Base-by-base conservation (phyloP, 2,888 invertebrate genomes). In the Caenorhabditis angaria region DNA sequence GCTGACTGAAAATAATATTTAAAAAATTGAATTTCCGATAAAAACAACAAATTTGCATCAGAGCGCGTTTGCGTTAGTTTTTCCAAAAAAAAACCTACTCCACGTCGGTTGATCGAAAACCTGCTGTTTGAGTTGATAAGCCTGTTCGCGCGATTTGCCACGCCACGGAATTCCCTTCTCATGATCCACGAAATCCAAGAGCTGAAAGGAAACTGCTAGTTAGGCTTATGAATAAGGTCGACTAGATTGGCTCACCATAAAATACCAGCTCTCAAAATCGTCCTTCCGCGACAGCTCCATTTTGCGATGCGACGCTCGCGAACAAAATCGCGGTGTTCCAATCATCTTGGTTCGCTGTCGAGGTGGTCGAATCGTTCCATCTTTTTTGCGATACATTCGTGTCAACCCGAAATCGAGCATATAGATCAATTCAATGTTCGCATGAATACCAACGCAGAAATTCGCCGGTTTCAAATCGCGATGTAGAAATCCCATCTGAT, bases 381-480 rank as follows among this genome's bases (percentile, higher is more conserved):
- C 67, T 14, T 29, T 50, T 6, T 51, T 59, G 14, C 61, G 56
- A 58, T 63, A 75, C 47, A 54, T 58, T 48, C 73, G 48, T 4
- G 72, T 70, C 32, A 76, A 55, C 47, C 72, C 72, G 41, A 76
- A 73, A 29, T 76, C 67, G 29, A 76, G 35, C 28, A 69, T 56
- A 28, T 59, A 72, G 22, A 69, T 41, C 2, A 56, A 53, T 0
- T 72, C 63, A 1, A 18, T 47, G 22, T 55, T 54, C 0, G 29
- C 58, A 4, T 54, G 64, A 8, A 27, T 29, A 22, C 74, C 74
- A 20, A 74, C 48, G 24, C 66, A 66, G 41, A 57, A 74, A 50
- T 74, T 74, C 28, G 54, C 74, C 1, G 74, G 74, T 61, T 74
- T 74, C 57, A 74, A 56, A 54, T 74, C 74, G 18, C 74, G 60